These are phyloP conservation scores for Amblyopsis rosae DNA, from an alignment of 2,113 vertebrate genomes.

Conservation along the genomic window DNA sequence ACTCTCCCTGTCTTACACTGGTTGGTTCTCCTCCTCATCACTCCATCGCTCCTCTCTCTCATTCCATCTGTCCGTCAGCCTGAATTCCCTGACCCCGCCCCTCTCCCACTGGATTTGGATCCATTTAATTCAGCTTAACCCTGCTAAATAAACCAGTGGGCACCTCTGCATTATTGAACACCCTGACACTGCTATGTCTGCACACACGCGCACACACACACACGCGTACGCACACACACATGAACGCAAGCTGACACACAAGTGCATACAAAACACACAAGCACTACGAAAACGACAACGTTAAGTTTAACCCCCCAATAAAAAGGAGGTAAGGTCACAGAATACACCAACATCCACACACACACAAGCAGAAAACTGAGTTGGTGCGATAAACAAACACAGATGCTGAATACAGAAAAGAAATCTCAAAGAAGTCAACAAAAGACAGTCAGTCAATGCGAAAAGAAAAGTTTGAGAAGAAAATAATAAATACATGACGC, in stretches of 20 bases:
- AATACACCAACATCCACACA: background rate
- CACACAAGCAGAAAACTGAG: background rate
- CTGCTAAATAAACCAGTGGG: slow-evolving; percentile 74
- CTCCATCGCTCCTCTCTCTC: background rate
- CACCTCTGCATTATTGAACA: slow-evolving; percentile 70
- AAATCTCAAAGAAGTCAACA: slow-evolving; percentile 11
- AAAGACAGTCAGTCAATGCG: background rate
- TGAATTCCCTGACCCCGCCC: background rate
- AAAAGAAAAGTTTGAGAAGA: slow-evolving; percentile 29
- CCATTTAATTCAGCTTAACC: slow-evolving; percentile 76
- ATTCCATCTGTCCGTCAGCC: background rate
- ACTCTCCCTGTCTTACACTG: no score
- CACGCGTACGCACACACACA: background rate
- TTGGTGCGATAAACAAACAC: background rate
- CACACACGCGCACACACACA: slow-evolving; percentile 20
- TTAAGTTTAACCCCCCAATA: no score
- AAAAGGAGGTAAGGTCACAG: background rate
- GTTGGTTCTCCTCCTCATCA: no score
- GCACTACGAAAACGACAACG: no score
- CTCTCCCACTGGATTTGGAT: slow-evolving; percentile 49
- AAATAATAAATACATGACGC: background rate
- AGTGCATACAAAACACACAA: background rate
- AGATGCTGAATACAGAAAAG: background rate
- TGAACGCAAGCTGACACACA: background rate
- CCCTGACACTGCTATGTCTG: slow-evolving; percentile 49